Conservation (phyloP, 2,888 invertebrate genomes). For the Bedellia somnulentella region DNA sequence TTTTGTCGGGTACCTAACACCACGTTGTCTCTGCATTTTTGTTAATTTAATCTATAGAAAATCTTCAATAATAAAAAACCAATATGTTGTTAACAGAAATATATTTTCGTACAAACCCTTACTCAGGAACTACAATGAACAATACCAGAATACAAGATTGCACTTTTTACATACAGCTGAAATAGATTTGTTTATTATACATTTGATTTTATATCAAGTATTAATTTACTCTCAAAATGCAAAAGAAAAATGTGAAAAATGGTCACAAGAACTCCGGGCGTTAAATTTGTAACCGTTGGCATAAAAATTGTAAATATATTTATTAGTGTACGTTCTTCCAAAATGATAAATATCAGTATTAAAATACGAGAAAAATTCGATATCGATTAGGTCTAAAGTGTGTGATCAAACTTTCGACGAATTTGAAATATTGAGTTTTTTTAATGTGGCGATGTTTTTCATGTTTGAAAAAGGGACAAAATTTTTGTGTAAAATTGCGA, state of each 20-base stretch:
- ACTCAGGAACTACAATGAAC: slow-evolving; percentile 38
- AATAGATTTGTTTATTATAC: slow-evolving; percentile 19
- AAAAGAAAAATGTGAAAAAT: slow-evolving; percentile 53
- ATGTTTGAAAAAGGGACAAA: too few relatives aligned
- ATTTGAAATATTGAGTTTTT: slow-evolving; percentile 39
- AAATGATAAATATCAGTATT: slow-evolving; percentile 54
- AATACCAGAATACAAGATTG: slow-evolving; percentile 61
- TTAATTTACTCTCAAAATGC: slow-evolving; percentile 23
- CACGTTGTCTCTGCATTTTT: too few relatives aligned
- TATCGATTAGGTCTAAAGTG: slow-evolving; percentile 59
- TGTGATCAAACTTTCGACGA: slow-evolving; percentile 47
- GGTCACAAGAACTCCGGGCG: slow-evolving; percentile 54
- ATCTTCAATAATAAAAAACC: slow-evolving; percentile 22
- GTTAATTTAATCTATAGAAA: too few relatives aligned
- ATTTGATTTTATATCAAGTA: not conserved
- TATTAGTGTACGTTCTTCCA: slow-evolving; percentile 50
- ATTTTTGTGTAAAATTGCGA: too few relatives aligned
- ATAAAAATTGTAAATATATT: slow-evolving; percentile 55
- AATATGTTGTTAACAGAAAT: slow-evolving; percentile 42
- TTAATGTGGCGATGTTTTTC: too few relatives aligned
- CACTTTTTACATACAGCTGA: slow-evolving; percentile 52
- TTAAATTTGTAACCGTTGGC: slow-evolving; percentile 48
- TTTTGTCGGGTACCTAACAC: too few relatives aligned
- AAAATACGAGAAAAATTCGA: slow-evolving; percentile 41
- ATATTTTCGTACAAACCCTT: slow-evolving; percentile 47